Evolutionary conservation across 2,797 vertebrate species (phyloP).

Genomic region (Galago senegalensis): DNA sequence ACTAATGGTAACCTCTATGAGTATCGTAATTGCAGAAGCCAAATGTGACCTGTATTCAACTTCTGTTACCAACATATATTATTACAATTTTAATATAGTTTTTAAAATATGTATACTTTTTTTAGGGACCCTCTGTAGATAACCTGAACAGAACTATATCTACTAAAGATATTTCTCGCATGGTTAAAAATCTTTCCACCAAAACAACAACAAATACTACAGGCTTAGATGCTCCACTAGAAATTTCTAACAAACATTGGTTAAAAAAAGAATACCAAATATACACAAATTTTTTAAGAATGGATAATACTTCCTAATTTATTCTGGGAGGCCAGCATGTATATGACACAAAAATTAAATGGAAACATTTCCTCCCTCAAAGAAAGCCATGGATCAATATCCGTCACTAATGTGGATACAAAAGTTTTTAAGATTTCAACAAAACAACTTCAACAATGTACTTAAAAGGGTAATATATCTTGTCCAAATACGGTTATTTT

Average conservation of each 20-base stretch:
- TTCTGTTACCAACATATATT: too few species aligned
- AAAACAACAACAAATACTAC: not conserved
- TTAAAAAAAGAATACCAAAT: not conserved
- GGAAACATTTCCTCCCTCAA: not conserved
- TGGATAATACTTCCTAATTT: not conserved
- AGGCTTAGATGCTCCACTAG: not conserved
- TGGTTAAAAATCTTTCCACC: not conserved
- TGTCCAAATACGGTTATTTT: not conserved
- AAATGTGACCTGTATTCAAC: too few species aligned
- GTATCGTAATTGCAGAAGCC: too few species aligned
- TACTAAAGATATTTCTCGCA: not conserved
- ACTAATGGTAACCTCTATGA: too few species aligned
- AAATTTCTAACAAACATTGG: not conserved
- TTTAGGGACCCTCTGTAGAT: not conserved
- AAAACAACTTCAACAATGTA: not conserved
- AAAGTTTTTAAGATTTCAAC: not conserved
- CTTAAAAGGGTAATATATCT: not conserved
- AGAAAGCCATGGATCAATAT: not conserved
- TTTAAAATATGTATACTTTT: too few species aligned
- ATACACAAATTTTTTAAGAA: not conserved
- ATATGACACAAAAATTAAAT: not conserved
- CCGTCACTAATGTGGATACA: not conserved
- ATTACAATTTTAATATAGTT: too few species aligned
- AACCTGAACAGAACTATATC: not conserved
- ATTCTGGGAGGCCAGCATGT: not conserved